Conservation (phyloP, 1,140 invertebrate genomes). For the Bilobella aurantiaca region DNA sequence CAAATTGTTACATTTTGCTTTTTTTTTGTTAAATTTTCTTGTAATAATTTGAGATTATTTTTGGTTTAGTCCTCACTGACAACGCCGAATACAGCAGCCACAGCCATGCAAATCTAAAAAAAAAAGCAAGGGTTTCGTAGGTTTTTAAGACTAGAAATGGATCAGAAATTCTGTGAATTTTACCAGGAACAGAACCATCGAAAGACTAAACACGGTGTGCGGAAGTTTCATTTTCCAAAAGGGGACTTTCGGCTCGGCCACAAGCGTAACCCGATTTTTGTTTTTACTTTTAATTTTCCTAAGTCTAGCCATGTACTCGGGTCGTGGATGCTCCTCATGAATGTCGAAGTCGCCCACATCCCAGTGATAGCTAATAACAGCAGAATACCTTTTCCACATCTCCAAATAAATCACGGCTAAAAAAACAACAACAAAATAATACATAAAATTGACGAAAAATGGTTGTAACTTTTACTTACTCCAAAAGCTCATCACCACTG, state of each 20-base stretch:
- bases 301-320: slow-evolving; percentile 61
- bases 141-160: too few relatives aligned
- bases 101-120: too few relatives aligned
- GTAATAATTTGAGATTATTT: too few relatives aligned
- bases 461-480: slow-evolving; percentile 57
- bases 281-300: slow-evolving; percentile 53
- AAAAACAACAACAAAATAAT: slow-evolving; percentile 35
- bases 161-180: too few relatives aligned
- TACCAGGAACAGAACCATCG: slow-evolving; percentile 67
- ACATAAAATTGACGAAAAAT: slow-evolving; percentile 7
- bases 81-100: too few relatives aligned
- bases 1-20: too few relatives aligned
- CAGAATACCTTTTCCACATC: slow-evolving; percentile 87
- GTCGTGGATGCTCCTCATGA: slow-evolving; percentile 76
- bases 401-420: slow-evolving; percentile 75
- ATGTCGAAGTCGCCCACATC: slow-evolving; percentile 76
- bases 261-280: slow-evolving; percentile 63
- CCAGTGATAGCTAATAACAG: slow-evolving; percentile 82
- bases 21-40: too few relatives aligned
- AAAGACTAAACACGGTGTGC: slow-evolving; percentile 70
- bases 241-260: slow-evolving; percentile 67
- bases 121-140: too few relatives aligned
- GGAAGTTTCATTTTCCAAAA: slow-evolving; percentile 80
- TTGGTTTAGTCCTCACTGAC: too few relatives aligned
- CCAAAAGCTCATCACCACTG: slow-evolving; percentile 95